Conservation (phyloP, 2,888 invertebrate genomes). For the Drosophila tanythrix region DNA sequence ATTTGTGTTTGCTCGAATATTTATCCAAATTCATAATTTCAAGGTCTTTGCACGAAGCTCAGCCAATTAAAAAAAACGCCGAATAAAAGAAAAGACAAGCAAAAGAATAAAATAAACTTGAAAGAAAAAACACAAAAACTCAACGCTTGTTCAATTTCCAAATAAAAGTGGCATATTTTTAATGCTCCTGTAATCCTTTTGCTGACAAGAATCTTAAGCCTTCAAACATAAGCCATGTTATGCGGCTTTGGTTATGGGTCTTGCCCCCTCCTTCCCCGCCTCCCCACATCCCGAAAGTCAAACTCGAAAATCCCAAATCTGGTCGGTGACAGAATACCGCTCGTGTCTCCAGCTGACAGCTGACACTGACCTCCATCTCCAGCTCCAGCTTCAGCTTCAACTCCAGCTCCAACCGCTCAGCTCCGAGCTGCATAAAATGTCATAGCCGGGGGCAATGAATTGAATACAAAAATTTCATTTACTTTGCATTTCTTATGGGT, state of each 20-base stretch:
- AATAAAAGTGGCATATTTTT: conserved; percentile 61
- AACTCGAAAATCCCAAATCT: conserved; percentile 57
- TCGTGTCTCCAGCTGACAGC: conserved; percentile 65
- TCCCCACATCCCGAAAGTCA: conserved; percentile 16
- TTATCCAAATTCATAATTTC: conserved; percentile 13
- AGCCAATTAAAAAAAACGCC: conserved; percentile 13
- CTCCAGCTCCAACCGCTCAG: conserved; percentile 8
- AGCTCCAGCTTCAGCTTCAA: conserved; percentile 17
- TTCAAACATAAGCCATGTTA: conserved; percentile 42
- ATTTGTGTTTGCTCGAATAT: not conserved
- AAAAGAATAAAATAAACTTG: conserved; percentile 3
- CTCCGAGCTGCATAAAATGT: conserved; percentile 39
- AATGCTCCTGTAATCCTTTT: conserved; percentile 77
- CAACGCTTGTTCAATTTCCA: conserved; percentile 46
- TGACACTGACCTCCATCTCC: conserved; percentile 59
- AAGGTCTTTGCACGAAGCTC: conserved; percentile 29
- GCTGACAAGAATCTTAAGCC: conserved; percentile 77
- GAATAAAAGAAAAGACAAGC: conserved; percentile 13
- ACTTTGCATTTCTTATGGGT: conserved; percentile 27
- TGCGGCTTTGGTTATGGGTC: conserved; percentile 2
- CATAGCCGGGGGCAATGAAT: conserved; percentile 37
- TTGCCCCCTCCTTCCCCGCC: conserved; percentile 3
- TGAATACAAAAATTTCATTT: conserved; percentile 45
- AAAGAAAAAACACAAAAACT: conserved; percentile 21
- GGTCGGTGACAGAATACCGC: conserved; percentile 58